Base-by-base conservation (phyloP, 2,113 vertebrate genomes). In the Gobius niger region DNA sequence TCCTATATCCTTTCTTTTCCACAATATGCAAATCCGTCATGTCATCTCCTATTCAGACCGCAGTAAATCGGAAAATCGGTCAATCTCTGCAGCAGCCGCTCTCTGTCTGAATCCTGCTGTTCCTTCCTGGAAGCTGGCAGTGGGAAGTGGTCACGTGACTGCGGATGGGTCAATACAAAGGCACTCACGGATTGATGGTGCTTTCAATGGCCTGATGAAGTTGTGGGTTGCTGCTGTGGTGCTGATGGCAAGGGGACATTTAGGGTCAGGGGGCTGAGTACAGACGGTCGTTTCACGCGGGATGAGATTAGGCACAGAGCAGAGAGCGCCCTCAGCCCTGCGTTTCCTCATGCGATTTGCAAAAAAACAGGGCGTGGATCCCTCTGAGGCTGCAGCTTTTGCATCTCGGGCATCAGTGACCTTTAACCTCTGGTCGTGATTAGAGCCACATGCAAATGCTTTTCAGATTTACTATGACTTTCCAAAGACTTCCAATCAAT, bases 81-180 rank as follows among this genome's bases (percentile, higher is more conserved):
- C 44, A 0, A 1, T 42, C 7, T 66, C 75, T 63, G 70, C 63
- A 82, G 62, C 57, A 70, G 82, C 83, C 81, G 24, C 24, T 73
- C 76, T 16, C 65, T 84, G 82, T 16, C 65, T 84, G 82, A 88
- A 87, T 84, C 77, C 81, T 40, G 81, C 85, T 88, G 86, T 88
- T 85, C 83, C 76, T 56, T 73, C 60, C 80, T 78, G 81, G 81
- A 84, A 63, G 72, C 84, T 80, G 82, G 76, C 81, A 80, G 77
- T 82, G 85, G 80, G 85, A 74, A 63, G 77, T 24, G 15, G 83
- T 90, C 88, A 87, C 88, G 88, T 87, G 82, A 74, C 57, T 83
- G 84, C 82, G 82, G 60, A 65, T 64, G 72, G 47, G 54, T 74
- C 77, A 82, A 82, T 40, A 80, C 75, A 85, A 88, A 86, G 81